A percentile compares a stretch with the other conserved stretches of the same genome.
phyloP scores from a whole-genome alignment of 30 jellyfish, hydroid and myxozoan species.

The Hydractinia symbiolongicarpus region DNA sequence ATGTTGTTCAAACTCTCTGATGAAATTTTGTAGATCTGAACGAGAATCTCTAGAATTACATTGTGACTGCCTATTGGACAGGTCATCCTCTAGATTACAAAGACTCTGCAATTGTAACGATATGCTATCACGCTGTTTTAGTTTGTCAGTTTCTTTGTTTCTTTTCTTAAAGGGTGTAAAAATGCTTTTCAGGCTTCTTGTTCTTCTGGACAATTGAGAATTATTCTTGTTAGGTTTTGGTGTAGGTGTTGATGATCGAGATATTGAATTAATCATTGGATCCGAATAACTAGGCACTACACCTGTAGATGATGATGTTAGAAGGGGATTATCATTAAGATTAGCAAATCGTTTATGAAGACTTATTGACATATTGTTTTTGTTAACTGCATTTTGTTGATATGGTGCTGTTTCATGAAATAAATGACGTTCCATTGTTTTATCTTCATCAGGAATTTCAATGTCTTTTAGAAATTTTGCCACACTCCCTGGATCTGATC shows the following conservation, averaged over 20 bases:
- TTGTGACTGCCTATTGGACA: not conserved
- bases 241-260: not conserved
- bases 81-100: slow-evolving; percentile 1
- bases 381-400: not conserved
- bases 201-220: slow-evolving; percentile 1
- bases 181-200: not conserved
- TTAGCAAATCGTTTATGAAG: slow-evolving; percentile 3
- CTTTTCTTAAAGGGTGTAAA: not conserved
- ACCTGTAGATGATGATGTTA: not conserved
- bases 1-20: slow-evolving; percentile 5
- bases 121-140: not conserved
- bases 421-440: not conserved
- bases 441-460: slow-evolving; percentile 7
- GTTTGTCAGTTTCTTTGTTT: not conserved
- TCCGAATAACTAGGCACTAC: not conserved
- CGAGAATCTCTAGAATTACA: not conserved
- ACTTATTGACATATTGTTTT: not conserved
- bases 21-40: slow-evolving; percentile 14
- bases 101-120: not conserved
- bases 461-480: slow-evolving; percentile 6
- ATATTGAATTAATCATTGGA: not conserved
- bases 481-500: slow-evolving; percentile 7
- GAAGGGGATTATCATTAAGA: not conserved
- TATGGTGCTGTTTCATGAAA: not conserved
- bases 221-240: not conserved